Conservation (phyloP, 2,797 vertebrate genomes). For the Syngnathus acus region DNA sequence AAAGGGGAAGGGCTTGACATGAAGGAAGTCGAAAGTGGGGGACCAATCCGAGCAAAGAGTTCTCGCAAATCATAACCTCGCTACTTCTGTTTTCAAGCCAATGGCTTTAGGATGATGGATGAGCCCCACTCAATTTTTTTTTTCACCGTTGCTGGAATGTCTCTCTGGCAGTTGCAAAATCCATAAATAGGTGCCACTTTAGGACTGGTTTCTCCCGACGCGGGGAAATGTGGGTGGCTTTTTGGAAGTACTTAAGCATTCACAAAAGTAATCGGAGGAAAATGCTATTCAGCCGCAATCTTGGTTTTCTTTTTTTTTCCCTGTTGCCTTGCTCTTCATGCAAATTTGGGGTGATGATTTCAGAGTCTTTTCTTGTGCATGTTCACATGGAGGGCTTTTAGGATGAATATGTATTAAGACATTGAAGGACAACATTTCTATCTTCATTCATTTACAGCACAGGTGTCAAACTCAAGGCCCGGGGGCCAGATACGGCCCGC, state of each 20-base stretch:
- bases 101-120: slow-evolving; percentile 68
- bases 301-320: slow-evolving; percentile 41
- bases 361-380: slow-evolving; percentile 32
- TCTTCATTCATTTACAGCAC: too few species aligned
- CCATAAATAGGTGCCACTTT: slow-evolving; percentile 75
- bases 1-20: slow-evolving; percentile 32
- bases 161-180: slow-evolving; percentile 63
- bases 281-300: slow-evolving; percentile 55
- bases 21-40: slow-evolving; percentile 41
- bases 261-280: slow-evolving; percentile 54
- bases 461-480: too few species aligned
- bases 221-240: slow-evolving; percentile 70
- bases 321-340: slow-evolving; percentile 19
- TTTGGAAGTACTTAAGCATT: slow-evolving; percentile 54
- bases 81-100: slow-evolving; percentile 62
- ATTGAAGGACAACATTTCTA: too few species aligned
- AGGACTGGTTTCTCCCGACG: slow-evolving; percentile 58
- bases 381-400: slow-evolving; percentile 24
- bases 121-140: slow-evolving; percentile 46
- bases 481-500: too few species aligned
- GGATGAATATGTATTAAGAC: slow-evolving; percentile 10
- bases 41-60: slow-evolving; percentile 51
- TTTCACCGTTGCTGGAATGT: slow-evolving; percentile 61
- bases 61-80: slow-evolving; percentile 56
- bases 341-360: slow-evolving; percentile 53